Evolutionary conservation across 2,113 vertebrate species (phyloP).

Genomic region (Vireo altiloquus): DNA sequence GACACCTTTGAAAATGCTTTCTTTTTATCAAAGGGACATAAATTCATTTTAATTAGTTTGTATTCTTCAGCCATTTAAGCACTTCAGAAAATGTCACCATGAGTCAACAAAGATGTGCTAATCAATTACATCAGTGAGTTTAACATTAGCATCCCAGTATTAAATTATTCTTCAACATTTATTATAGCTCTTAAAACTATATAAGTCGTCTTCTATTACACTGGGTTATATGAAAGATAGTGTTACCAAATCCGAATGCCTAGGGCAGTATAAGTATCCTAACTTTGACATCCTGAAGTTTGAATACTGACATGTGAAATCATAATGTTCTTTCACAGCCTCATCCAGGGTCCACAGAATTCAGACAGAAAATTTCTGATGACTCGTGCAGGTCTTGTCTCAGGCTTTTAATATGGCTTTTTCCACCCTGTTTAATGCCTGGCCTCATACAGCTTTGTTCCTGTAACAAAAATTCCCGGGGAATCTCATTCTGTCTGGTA

Average conservation of each 20-base stretch:
- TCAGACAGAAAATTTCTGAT: not conserved
- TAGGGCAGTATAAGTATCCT: not conserved
- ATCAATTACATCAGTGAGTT: constrained; percentile 2
- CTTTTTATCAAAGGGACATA: not conserved
- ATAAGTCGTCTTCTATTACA: not conserved
- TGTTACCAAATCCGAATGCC: not conserved
- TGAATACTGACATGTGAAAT: not conserved
- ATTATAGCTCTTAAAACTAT: not conserved
- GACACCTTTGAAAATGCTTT: not conserved
- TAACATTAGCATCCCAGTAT: not conserved
- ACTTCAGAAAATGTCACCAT: constrained; percentile 24
- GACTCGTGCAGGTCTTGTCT: not conserved
- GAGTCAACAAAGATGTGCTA: constrained; percentile 35
- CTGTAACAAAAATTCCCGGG: not conserved
- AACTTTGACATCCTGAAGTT: not conserved
- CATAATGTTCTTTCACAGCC: not conserved
- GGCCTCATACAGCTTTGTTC: not conserved
- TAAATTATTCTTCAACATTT: not conserved
- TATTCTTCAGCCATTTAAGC: not conserved
- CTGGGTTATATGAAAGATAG: not conserved
- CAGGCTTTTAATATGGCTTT: not conserved
- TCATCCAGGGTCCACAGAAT: not conserved
- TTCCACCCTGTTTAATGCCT: not conserved
- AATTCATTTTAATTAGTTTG: not conserved
- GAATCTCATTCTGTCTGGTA: not conserved